Conservation (phyloP, 2,113 vertebrate genomes). For the Ginglymostoma cirratum region DNA sequence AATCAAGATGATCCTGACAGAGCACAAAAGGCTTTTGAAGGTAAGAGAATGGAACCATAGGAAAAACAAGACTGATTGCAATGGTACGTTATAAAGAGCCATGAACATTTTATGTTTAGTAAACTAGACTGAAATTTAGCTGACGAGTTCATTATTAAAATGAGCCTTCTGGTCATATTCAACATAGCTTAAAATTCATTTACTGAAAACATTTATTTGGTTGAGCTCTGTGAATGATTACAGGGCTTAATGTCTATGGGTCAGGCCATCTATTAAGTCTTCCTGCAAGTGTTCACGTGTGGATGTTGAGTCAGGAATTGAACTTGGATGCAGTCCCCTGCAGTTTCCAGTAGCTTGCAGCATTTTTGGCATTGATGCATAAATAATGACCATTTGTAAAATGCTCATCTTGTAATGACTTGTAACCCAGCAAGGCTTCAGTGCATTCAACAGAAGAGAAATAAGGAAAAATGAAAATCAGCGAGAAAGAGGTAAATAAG, state of each 20-base stretch:
- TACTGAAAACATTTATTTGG: neutral
- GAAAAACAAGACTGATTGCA: neutral
- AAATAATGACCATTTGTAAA: neutral
- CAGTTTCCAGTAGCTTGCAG: neutral
- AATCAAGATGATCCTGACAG: constrained; percentile 87
- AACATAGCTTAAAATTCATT: neutral
- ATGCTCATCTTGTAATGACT: neutral
- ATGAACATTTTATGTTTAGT: neutral
- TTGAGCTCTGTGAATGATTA: neutral
- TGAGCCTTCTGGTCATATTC: neutral
- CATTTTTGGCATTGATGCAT: neutral
- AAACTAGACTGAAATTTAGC: neutral
- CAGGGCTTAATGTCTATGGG: neutral
- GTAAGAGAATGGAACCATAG: constrained; percentile 51
- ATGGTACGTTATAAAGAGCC: neutral
- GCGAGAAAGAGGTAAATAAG: neutral
- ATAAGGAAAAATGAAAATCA: neutral
- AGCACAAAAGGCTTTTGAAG: constrained; percentile 97
- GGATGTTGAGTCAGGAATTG: neutral
- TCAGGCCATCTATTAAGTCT: neutral
- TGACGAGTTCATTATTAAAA: neutral
- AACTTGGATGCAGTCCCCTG: neutral
- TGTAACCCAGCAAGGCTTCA: neutral
- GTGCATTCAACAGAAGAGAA: neutral
- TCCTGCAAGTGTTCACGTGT: neutral